Evolutionary conservation across 2,888 invertebrate genomes (phyloP), one percentile per base, ranked within the genome.

Genomic region (Harpalus rubripes): DNA sequence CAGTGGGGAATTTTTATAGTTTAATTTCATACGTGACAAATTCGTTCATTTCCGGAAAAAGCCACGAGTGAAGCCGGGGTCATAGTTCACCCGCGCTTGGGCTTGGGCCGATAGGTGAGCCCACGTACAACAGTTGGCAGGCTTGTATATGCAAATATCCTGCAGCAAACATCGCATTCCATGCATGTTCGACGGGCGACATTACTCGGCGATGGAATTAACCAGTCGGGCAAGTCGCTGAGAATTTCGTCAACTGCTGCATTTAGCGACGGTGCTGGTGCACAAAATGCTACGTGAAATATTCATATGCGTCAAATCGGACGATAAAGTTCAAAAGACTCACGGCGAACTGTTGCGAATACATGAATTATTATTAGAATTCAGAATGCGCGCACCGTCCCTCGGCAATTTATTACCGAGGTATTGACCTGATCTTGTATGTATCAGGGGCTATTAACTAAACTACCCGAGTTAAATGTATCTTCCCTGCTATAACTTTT

Each of bases 101-200:
- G 32, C 32, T 32, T 32, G 32, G 32, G 18, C 41, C 82, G 18
- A 22, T 72, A 82, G 82, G 72, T 82, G 82, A 58, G 68, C 26
- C 68, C 58, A 16, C 81, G 16, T 72, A 68, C 72, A 82, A 82
- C 82, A 82, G 82, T 82, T 74, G 72, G 72, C 72, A 44, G 83
- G 22, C 83, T 83, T 83, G 83, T 83, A 83, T 83, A 83, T 83
- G 83, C 74, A 83, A 83, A 83, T 83, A 74, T 52, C 74, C 61
- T 32, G 59, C 72, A 74, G 74, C 83, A 59, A 83, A 83, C 83
- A 83, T 76, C 41, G 61, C 83, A 83, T 83, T 83, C 76, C 83
- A 61, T 76, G 83, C 83, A 61, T 83, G 83, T 83, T 76, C 72
- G 72, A 44, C 72, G 44, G 72, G 72, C 72, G 32, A 82, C 82